Evolutionary conservation across 2,888 invertebrate species (phyloP).

Genomic region (Mycalesis mineus): DNA sequence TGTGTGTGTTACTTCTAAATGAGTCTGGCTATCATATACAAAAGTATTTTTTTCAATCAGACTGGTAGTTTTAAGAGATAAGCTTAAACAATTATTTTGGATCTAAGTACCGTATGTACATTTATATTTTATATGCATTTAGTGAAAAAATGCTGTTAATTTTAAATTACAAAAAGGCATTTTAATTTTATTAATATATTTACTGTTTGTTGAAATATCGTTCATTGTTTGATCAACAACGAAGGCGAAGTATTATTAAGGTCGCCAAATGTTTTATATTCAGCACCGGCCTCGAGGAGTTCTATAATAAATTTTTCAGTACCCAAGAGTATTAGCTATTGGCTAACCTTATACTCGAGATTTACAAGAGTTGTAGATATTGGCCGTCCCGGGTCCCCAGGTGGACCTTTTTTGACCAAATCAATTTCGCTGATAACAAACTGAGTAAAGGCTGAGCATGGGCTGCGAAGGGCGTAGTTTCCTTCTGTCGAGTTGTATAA

Average conservation of each 20-base stretch:
- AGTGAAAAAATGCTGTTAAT: no score
- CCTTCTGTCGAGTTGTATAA: neutral
- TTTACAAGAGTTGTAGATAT: conserved; percentile 29
- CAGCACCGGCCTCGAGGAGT: conserved; percentile 13
- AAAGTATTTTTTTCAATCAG: no score
- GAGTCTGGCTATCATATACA: no score
- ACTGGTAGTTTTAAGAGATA: no score
- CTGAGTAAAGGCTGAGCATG: conserved; percentile 4
- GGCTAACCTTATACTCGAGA: conserved; percentile 34
- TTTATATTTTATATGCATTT: no score
- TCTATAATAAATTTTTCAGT: conserved; percentile 36
- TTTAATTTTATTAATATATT: no score
- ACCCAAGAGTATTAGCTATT: conserved; percentile 33
- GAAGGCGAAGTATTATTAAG: neutral
- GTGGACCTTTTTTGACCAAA: conserved; percentile 17
- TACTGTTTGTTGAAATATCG: no score
- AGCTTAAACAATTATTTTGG: no score
- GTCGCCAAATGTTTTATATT: conserved; percentile 22
- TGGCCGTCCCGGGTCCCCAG: conserved; percentile 34
- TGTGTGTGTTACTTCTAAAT: no score
- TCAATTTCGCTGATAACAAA: conserved; percentile 14
- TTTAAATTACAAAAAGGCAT: no score
- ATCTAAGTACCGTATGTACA: no score
- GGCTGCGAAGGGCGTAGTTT: neutral
- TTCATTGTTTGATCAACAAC: neutral